phyloP scores from a whole-genome alignment of 1,140 invertebrate species.

The Drosophila virilis region DNA sequence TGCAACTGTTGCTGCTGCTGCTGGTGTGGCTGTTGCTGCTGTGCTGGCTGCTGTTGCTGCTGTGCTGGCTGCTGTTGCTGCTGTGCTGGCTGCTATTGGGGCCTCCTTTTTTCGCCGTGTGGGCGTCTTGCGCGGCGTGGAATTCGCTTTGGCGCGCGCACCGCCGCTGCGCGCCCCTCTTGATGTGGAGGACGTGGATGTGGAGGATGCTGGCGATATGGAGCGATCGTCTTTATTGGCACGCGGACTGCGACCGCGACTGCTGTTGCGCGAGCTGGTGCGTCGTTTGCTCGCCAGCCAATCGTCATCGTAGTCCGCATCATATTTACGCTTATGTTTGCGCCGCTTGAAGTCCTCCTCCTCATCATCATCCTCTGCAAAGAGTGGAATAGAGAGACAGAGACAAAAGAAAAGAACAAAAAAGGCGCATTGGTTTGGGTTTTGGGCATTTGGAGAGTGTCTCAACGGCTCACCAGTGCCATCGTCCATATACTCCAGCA shows the following conservation, averaged over 20 bases:
- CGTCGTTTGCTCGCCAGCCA: slow-evolving; percentile 72
- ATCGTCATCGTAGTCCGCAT: slow-evolving; percentile 83
- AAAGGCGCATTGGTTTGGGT: not conserved
- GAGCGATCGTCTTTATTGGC: slow-evolving; percentile 76
- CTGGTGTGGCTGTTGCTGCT: slow-evolving; percentile 13
- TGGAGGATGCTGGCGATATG: slow-evolving; percentile 78
- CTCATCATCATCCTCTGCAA: slow-evolving; percentile 74
- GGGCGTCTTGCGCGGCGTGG: slow-evolving; percentile 75
- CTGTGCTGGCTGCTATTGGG: slow-evolving; percentile 11
- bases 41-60: not conserved
- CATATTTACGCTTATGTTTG: slow-evolving; percentile 73
- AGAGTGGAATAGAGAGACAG: slow-evolving; percentile 8
- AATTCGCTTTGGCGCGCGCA: slow-evolving; percentile 43
- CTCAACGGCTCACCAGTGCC: slow-evolving; percentile 68
- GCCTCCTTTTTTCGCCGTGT: slow-evolving; percentile 70
- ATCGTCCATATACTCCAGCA: slow-evolving; percentile 81
- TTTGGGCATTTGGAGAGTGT: not conserved
- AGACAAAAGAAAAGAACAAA: slow-evolving; percentile 5
- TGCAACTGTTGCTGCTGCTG: slow-evolving; percentile 7
- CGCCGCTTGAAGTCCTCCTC: slow-evolving; percentile 80
- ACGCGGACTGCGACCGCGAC: slow-evolving; percentile 71
- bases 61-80: slow-evolving; percentile 11
- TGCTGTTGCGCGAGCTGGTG: slow-evolving; percentile 64
- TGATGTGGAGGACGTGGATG: slow-evolving; percentile 73
- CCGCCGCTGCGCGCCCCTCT: slow-evolving; percentile 45